Evolutionary conservation across 1,140 invertebrate species (phyloP).

Genomic region (Euura lappo): DNA sequence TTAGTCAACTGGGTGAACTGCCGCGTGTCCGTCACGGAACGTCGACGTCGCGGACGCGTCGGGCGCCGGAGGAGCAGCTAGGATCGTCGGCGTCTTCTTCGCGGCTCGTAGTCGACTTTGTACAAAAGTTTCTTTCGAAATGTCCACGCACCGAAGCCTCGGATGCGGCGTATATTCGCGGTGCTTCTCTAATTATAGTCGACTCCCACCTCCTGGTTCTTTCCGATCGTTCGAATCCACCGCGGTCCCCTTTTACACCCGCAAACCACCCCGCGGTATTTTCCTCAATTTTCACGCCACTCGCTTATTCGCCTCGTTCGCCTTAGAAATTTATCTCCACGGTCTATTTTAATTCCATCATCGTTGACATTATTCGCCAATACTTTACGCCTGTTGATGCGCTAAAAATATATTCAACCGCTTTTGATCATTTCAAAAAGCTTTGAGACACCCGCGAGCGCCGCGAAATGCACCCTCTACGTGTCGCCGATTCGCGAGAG

Average conservation of each 20-base stretch:
- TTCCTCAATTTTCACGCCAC: background rate
- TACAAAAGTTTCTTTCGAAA: slow-evolving; percentile 39
- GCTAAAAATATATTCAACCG: background rate
- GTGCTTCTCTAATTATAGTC: slow-evolving; percentile 45
- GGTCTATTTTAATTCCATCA: slow-evolving; percentile 41
- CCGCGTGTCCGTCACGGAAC: too few species aligned
- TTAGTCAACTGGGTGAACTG: too few species aligned
- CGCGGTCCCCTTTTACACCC: too few species aligned
- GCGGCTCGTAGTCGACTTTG: slow-evolving; percentile 28
- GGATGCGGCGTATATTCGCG: slow-evolving; percentile 28
- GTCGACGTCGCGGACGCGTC: too few species aligned
- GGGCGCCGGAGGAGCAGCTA: background rate
- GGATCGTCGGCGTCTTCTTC: background rate
- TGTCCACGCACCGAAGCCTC: slow-evolving; percentile 28
- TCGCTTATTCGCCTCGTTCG: background rate
- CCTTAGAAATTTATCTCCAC: background rate
- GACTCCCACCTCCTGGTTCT: slow-evolving; percentile 36
- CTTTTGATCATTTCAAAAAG: background rate
- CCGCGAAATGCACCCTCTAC: too few species aligned
- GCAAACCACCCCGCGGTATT: background rate
- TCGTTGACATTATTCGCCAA: slow-evolving; percentile 20
- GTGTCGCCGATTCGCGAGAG: too few species aligned
- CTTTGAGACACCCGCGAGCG: background rate
- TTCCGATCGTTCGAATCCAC: background rate
- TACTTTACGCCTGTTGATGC: background rate